phyloP scores from a whole-genome alignment of 1,140 invertebrate genomes.

The Helicorthomorpha holstii region DNA sequence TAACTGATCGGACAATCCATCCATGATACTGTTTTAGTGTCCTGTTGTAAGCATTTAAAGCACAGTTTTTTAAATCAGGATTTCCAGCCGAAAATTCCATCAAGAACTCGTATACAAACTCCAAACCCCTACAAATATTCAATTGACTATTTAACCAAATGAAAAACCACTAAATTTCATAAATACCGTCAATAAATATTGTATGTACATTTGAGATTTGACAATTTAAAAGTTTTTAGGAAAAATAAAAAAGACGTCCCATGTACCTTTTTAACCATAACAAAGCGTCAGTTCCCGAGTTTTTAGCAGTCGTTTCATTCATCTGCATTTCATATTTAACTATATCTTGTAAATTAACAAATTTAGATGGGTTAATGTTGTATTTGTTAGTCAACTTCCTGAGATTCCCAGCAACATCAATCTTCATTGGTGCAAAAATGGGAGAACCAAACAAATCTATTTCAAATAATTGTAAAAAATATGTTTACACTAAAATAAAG shows the following conservation, averaged over 20 bases:
- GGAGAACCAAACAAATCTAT: slow-evolving; percentile 15
- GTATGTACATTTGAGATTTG: no score
- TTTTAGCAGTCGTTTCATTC: slow-evolving; percentile 18
- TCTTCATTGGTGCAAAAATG: slow-evolving; percentile 14
- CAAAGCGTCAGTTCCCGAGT: slow-evolving; percentile 24
- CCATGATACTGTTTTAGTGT: slow-evolving; percentile 26
- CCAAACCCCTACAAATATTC: slow-evolving; percentile 16
- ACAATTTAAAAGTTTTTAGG: no score
- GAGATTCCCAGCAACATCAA: slow-evolving; percentile 14
- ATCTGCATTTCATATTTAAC: slow-evolving; percentile 20
- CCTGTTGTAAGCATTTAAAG: slow-evolving; percentile 19
- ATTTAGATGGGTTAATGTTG: slow-evolving; percentile 16
- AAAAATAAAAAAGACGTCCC: neutral
- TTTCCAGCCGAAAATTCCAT: slow-evolving; percentile 12
- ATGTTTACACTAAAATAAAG: neutral
- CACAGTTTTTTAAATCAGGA: slow-evolving; percentile 17
- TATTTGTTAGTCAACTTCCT: slow-evolving; percentile 25
- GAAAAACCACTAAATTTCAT: no score
- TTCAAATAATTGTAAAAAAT: neutral
- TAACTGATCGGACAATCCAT: slow-evolving; percentile 25
- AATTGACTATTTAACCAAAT: no score
- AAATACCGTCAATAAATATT: no score
- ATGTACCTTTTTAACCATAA: slow-evolving; percentile 26
- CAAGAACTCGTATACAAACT: slow-evolving; percentile 22
- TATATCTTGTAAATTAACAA: slow-evolving; percentile 22